phyloP scores from a whole-genome alignment of 2,797 vertebrate genomes.

The Lepidocolaptes lacrymiger region DNA sequence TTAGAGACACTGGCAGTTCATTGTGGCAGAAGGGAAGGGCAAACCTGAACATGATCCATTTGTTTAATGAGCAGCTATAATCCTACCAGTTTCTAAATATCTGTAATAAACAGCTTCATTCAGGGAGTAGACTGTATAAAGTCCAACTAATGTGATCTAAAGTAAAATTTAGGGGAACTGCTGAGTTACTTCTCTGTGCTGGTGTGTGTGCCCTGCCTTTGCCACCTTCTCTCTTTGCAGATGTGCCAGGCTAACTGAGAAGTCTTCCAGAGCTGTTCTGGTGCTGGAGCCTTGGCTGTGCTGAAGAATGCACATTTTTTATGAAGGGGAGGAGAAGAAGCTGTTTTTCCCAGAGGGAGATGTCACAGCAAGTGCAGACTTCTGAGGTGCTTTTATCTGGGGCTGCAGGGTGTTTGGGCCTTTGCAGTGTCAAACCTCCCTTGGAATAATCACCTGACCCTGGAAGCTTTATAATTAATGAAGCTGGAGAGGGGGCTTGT shows the following conservation, averaged over 20 bases:
- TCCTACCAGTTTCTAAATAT: neutral
- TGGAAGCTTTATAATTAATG: constrained; percentile 51
- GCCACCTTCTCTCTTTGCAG: neutral
- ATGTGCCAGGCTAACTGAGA: neutral
- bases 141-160: neutral
- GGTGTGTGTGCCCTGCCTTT: neutral
- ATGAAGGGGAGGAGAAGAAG: neutral
- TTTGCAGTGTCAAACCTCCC: constrained; percentile 48
- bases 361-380: constrained; percentile 37
- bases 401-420: constrained; percentile 30
- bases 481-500: neutral
- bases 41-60: neutral
- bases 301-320: constrained; percentile 22
- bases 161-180: neutral
- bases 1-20: neutral
- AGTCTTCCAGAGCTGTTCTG: neutral
- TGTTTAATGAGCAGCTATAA: neutral
- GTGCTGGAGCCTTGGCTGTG: neutral
- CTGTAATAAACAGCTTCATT: neutral
- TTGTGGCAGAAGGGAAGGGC: neutral
- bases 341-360: constrained; percentile 44
- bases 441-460: constrained; percentile 19
- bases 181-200: neutral
- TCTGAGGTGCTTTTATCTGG: constrained; percentile 58
- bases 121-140: neutral